Evolutionary conservation across 2,113 vertebrate genomes (phyloP).

Genomic region (Holacanthus passer): DNA sequence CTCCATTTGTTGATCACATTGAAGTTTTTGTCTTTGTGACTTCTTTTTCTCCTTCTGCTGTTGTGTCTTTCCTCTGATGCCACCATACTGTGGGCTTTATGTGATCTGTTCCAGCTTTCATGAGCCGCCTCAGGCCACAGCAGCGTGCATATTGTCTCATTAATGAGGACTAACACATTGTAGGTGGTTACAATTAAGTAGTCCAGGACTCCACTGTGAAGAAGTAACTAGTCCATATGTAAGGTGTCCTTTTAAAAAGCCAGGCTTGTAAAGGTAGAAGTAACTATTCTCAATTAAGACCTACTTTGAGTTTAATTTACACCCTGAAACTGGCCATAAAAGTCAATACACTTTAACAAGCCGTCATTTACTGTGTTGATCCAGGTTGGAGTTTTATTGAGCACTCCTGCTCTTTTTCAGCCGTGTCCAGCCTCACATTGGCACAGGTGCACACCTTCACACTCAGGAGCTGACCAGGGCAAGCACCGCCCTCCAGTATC

Average conservation of each 20-base stretch:
- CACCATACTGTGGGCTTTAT: neutral
- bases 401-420: neutral
- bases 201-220: neutral
- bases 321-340: neutral
- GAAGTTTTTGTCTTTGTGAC: neutral
- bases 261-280: neutral
- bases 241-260: neutral
- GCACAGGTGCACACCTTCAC: slow-evolving; percentile 19
- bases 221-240: slow-evolving; percentile 1
- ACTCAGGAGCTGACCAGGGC: slow-evolving; percentile 17
- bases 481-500: slow-evolving; percentile 1
- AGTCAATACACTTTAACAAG: neutral
- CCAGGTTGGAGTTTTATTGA: slow-evolving; percentile 5
- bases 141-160: neutral
- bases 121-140: neutral
- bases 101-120: slow-evolving; percentile 31
- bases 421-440: slow-evolving; percentile 16
- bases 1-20: neutral
- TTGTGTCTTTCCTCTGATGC: neutral
- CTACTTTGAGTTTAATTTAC: neutral
- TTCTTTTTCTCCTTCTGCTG: neutral
- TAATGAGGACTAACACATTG: slow-evolving; percentile 15
- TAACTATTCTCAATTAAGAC: neutral
- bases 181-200: slow-evolving; percentile 11
- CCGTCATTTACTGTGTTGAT: neutral